Percentiles rank a stretch among this genome's conserved stretches.
Conservation (phyloP, 2,888 invertebrate species). For the Meta bourneti region DNA sequence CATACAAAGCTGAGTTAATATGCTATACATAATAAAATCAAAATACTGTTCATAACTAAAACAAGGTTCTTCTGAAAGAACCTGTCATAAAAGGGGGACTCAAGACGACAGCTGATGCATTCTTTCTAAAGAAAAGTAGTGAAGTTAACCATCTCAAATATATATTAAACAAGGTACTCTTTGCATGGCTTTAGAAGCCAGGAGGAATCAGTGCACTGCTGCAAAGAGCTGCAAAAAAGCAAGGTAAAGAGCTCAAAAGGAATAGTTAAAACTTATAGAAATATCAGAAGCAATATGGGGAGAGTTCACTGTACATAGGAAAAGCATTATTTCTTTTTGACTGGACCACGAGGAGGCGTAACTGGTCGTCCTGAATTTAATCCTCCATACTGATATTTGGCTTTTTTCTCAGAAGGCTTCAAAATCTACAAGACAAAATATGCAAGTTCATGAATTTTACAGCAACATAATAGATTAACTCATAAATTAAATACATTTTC, state of each 20-base stretch:
- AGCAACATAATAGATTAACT: no score
- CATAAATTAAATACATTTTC: no score
- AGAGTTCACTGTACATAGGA: constrained; percentile 58
- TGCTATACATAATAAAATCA: neutral
- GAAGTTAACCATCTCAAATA: constrained; percentile 1
- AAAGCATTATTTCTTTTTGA: constrained; percentile 78
- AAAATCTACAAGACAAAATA: constrained; percentile 87
- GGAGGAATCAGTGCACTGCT: constrained; percentile 55
- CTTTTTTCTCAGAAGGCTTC: constrained; percentile 99
- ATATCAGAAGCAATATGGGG: constrained; percentile 59
- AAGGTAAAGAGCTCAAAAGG: constrained; percentile 52
- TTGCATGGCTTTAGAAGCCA: constrained; percentile 52
- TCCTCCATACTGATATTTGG: constrained; percentile 98
- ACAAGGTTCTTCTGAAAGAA: constrained; percentile 1
- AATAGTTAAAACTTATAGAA: constrained; percentile 63
- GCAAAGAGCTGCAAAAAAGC: constrained; percentile 60
- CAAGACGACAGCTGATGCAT: constrained; percentile 29
- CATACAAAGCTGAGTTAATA: constrained; percentile 4
- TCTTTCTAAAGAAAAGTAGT: constrained; percentile 44
- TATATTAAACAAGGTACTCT: constrained; percentile 37
- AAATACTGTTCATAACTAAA: constrained; percentile 40
- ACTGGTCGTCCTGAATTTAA: constrained; percentile 97
- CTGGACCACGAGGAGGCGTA: constrained; percentile 93
- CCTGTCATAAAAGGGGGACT: constrained; percentile 1
- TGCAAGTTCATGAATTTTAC: neutral